Conservation (phyloP, 2,113 vertebrate species). For the Sprattus sprattus region DNA sequence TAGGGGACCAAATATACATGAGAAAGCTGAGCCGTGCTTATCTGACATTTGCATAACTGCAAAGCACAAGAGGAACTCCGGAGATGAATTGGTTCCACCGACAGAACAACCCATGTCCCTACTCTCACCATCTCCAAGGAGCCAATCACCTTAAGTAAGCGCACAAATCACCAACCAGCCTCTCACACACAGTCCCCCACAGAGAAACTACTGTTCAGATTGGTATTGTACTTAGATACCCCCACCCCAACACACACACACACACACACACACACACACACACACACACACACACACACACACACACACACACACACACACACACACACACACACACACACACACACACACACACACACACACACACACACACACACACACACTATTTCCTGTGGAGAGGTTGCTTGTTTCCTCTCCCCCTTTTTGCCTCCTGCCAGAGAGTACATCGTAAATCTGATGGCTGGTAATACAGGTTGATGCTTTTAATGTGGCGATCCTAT, state of each 20-base stretch:
- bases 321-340: constrained; percentile 20
- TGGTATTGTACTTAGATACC: background rate
- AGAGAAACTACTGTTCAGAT: constrained; percentile 23
- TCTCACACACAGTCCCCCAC: background rate
- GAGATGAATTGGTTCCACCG: background rate
- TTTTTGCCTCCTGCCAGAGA: background rate
- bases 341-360: constrained; percentile 24
- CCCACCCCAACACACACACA: constrained; percentile 24
- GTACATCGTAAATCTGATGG: constrained; percentile 22
- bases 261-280: constrained; percentile 19
- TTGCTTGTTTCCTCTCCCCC: background rate
- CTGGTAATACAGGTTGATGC: constrained; percentile 21
- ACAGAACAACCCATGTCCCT: background rate
- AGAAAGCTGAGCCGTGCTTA: background rate
- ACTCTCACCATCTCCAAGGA: background rate
- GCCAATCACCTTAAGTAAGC: constrained; percentile 36
- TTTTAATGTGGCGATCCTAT: constrained; percentile 36
- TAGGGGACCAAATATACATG: background rate
- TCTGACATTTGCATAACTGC: background rate
- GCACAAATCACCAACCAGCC: constrained; percentile 40
- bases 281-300: constrained; percentile 26
- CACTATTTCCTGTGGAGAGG: background rate
- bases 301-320: constrained; percentile 23
- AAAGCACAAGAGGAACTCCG: background rate
- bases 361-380: constrained; percentile 29